These are phyloP conservation scores for Psammodynastes pulverulentus DNA, from an alignment of 2,113 vertebrate genomes.

Conservation along the genomic window DNA sequence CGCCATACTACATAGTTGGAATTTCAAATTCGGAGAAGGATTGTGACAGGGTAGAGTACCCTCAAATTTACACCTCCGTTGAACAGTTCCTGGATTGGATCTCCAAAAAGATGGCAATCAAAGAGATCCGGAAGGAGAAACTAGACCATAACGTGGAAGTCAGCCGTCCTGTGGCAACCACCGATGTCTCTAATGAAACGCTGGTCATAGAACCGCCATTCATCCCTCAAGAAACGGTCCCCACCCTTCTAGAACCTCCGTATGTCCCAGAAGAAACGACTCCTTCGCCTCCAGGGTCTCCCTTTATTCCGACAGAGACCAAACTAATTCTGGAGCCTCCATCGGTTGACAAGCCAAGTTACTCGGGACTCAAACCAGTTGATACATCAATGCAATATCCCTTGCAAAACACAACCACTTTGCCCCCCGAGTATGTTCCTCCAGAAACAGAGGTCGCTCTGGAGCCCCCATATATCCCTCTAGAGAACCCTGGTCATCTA, in stretches of 20 bases:
- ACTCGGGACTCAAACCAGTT: background rate
- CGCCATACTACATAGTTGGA: slow-evolving; percentile 67
- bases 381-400: background rate
- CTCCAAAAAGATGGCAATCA: slow-evolving; percentile 37
- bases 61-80: slow-evolving; percentile 68
- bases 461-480: background rate
- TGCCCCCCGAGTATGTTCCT: background rate
- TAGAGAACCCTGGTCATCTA: background rate
- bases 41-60: slow-evolving; percentile 67
- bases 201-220: background rate
- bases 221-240: background rate
- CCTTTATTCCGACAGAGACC: background rate
- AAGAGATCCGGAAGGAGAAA: too few species aligned
- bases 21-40: slow-evolving; percentile 71
- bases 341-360: background rate
- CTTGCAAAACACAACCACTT: background rate
- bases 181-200: background rate
- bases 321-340: background rate
- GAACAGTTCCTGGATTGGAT: slow-evolving; percentile 63
- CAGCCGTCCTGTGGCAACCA: background rate
- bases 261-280: background rate
- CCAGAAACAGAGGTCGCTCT: background rate
- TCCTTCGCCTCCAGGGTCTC: background rate
- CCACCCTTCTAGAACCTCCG: background rate
- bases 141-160: too few species aligned